Evolutionary conservation across 2,113 vertebrate species (phyloP), one percentile per base, ranked within the genome.

Genomic region (Stigmatopora nigra): DNA sequence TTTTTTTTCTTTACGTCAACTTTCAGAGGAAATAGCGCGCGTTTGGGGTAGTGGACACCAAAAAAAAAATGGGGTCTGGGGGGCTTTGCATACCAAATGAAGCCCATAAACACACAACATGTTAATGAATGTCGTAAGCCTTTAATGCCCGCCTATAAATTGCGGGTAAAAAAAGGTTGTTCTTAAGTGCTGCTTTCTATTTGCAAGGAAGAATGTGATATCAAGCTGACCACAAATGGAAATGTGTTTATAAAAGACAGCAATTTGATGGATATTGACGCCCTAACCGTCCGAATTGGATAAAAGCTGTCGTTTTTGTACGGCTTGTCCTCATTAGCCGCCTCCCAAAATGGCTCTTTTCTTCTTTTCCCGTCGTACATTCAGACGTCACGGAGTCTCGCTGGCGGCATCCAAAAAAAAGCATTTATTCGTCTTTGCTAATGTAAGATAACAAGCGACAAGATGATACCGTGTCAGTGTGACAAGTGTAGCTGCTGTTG

Each of bases 331-430:
- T 76, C 68, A 70, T 78, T 73, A 72, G 52, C 66, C 19, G 56
- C 75, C 25, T 77, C 73, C 81, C 86, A 87, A 86, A 87, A 87
- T 86, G 83, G 76, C 76, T 64, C 71, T 78, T 80, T 87, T 78
- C 77, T 13, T 45, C 20, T 7, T 19, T 19, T n/a, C 60, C 38
- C 13, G 7, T 60, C 63, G 49, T 68, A 79, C 71, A 79, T 82
- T 75, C 64, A 72, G 64, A 72, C 76, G 68, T 88, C 72, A 81
- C 77, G 78, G 78, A 84, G 76, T 81, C 81, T 78, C 62, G 51
- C 47, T 44, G 20, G 48, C 69, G 61, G 70, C 55, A 61, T 70
- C 35, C 44, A 70, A 79, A 75, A 70, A 79, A 75, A 76, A 78
- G 70, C 60, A 64, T 79, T 79, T 81, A 68, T 82, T 73, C 75